phyloP scores from a whole-genome alignment of 2,113 vertebrate genomes.

The Cyprinodon variegatus region DNA sequence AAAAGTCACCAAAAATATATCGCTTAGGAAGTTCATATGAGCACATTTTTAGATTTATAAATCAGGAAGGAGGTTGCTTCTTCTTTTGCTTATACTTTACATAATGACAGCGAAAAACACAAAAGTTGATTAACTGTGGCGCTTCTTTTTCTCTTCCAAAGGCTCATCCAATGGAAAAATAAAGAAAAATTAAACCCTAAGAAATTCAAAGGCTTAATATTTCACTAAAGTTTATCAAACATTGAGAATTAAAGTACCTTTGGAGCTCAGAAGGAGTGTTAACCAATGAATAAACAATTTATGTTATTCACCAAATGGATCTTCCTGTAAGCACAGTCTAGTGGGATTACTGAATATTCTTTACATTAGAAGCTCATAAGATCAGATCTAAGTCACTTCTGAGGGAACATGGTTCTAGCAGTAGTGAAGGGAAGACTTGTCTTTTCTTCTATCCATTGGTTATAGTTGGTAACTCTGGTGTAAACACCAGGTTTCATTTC shows the following conservation, averaged over 20 bases:
- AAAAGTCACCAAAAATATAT: background rate
- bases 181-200: too few species aligned
- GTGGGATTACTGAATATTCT: too few species aligned
- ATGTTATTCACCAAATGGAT: background rate
- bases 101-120: background rate
- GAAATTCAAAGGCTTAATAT: too few species aligned
- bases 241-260: background rate
- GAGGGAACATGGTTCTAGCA: slow-evolving; percentile 35
- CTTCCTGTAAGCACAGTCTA: too few species aligned
- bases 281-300: background rate
- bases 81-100: background rate
- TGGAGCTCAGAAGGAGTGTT: background rate
- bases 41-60: background rate
- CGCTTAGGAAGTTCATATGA: background rate
- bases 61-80: background rate
- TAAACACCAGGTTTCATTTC: slow-evolving; percentile 75
- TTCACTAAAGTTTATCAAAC: too few species aligned
- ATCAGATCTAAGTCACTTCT: slow-evolving; percentile 30
- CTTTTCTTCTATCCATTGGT: slow-evolving; percentile 72
- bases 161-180: too few species aligned
- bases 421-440: slow-evolving; percentile 30
- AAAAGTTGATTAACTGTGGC: background rate
- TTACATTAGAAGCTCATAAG: background rate
- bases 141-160: background rate
- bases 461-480: slow-evolving; percentile 74